A percentile compares a stretch with the other conserved stretches of the same genome.
Conservation (phyloP, 2,113 vertebrate genomes). For the Urocitellus parryii region DNA sequence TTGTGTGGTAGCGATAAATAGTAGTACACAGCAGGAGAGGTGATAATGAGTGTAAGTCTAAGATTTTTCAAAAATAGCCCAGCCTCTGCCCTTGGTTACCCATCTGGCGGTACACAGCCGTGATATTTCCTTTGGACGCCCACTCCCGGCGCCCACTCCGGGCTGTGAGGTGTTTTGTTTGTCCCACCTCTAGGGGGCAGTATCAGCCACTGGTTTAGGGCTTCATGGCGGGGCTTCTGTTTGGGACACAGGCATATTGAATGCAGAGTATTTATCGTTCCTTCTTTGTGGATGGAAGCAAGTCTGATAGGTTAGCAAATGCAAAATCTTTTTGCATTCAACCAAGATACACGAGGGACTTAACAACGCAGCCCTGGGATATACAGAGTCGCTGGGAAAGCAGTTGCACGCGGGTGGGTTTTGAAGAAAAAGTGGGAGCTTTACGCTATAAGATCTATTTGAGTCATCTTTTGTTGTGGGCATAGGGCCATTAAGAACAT, state of each 20-base stretch:
- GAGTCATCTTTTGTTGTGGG: background rate
- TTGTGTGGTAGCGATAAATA: background rate
- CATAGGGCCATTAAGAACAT: background rate
- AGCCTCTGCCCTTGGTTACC: background rate
- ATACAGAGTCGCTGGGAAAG: background rate
- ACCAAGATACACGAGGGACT: background rate
- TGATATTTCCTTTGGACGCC: background rate
- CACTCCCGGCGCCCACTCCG: background rate
- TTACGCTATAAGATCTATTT: background rate
- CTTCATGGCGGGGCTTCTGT: background rate
- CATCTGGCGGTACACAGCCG: background rate
- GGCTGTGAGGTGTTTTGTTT: background rate
- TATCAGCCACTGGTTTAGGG: background rate
- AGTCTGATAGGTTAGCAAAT: background rate
- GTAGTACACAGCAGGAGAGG: background rate
- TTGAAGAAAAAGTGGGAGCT: conserved; percentile 41
- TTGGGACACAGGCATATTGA: background rate
- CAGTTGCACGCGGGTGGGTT: background rate
- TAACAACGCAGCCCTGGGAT: background rate
- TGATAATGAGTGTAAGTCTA: background rate
- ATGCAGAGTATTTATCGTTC: background rate
- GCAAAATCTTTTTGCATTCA: background rate
- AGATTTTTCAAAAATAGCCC: background rate
- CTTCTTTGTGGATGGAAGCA: background rate
- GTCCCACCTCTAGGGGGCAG: conserved; percentile 57